phyloP scores from a whole-genome alignment of 30 jellyfish, hydroid and myxozoan genomes.

The Hydra vulgaris region DNA sequence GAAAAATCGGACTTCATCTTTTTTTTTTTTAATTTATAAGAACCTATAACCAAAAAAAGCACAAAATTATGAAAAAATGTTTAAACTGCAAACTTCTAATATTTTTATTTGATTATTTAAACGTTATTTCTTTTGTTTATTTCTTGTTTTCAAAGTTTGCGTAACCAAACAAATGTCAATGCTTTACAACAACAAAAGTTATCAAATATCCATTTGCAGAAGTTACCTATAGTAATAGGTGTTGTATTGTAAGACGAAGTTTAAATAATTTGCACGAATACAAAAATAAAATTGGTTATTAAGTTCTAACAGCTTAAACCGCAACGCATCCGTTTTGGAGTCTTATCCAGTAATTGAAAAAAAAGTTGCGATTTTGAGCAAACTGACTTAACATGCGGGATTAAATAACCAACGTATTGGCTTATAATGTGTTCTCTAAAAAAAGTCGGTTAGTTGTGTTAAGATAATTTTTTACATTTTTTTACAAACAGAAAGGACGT shows the following conservation, averaged over 20 bases:
- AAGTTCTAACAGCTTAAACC: neutral
- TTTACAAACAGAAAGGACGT: neutral
- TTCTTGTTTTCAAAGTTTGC: neutral
- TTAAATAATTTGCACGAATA: too few species aligned
- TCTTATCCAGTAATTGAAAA: neutral
- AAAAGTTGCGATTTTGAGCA: neutral
- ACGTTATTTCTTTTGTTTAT: neutral
- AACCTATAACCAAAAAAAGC: too few species aligned
- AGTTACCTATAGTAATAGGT: neutral
- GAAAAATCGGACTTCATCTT: constrained; percentile 93
- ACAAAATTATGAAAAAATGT: too few species aligned
- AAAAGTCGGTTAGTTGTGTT: neutral
- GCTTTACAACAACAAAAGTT: neutral
- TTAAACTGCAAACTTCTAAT: too few species aligned
- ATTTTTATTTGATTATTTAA: too few species aligned
- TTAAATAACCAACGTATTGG: neutral
- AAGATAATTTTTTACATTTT: neutral
- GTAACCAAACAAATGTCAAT: neutral
- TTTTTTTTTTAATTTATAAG: too few species aligned
- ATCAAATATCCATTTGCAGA: neutral
- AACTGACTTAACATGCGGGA: neutral
- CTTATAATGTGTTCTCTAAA: neutral
- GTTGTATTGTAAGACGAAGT: too few species aligned
- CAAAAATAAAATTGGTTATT: neutral
- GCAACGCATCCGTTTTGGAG: neutral